Evolutionary conservation across 2,797 vertebrate genomes (phyloP), one percentile per base, ranked within the genome.

Genomic region (Tinamus major): DNA sequence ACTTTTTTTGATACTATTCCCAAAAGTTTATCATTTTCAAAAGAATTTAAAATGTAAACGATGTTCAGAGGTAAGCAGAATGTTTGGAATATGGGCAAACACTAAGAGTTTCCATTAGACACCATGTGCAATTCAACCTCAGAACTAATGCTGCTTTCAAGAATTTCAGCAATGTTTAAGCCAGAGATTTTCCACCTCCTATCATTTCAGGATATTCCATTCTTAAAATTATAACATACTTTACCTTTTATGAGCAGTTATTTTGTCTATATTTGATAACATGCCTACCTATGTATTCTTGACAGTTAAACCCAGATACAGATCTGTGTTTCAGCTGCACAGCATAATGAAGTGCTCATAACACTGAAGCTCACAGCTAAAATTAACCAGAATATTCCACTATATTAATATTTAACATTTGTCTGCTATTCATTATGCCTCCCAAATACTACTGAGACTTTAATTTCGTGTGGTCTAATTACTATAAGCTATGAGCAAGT

Each of bases 391-490:
- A 86, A 70, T 41, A 53, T 42, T 81, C 10, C 8, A 81, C 29
- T 78, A 33, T 67, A 89, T 89, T 72, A 91, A 70, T 94, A 95
- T 92, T 91, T 79, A 89, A 79, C 39, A 76, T 93, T 87, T 83
- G 10, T 67, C 69, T 89, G 58, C 69, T 89, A 58, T 76, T 92
- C 33, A 74, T 88, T 84, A 67, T 79, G 89, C 74, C 0, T 9
- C 37, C 61, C 63, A 91, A 94, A 88, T 33, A 88, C 65, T 61
- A 88, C 6, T 0, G 4, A 84, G 70, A 65, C 39, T 69, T 81
- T 83, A 53, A 83, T 89, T 89, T 85, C 79, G 79, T 81, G 27
- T 64, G 44, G 29, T 53, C 48, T 29, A 89, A 89, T 93, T 92
- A 90, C 42, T 76, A 65, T 23, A 81, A 80, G 42, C 67, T 79